Percentiles rank a stretch among this genome's conserved stretches.
Conservation (phyloP, 2,797 vertebrate species). For the Parambassis ranga region DNA sequence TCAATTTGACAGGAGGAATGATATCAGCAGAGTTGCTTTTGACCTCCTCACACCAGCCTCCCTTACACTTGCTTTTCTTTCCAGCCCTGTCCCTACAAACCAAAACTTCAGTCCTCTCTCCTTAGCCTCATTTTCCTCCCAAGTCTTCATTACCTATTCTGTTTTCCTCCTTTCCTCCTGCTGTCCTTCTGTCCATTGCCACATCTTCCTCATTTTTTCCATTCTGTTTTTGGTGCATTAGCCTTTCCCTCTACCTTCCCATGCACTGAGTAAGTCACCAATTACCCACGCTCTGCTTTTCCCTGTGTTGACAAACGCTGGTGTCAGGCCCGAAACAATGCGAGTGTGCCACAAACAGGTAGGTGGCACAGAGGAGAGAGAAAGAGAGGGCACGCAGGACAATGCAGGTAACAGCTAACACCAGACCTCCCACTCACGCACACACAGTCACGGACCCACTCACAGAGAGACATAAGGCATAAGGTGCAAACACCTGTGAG, state of each 20-base stretch:
- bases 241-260: slow-evolving; percentile 20
- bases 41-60: slow-evolving; percentile 52
- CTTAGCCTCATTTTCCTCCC: slow-evolving; percentile 26
- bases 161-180: slow-evolving; percentile 39
- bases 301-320: slow-evolving; percentile 74
- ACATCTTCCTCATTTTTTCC: slow-evolving; percentile 27
- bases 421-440: slow-evolving; percentile 58
- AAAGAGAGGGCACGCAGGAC: slow-evolving; percentile 59
- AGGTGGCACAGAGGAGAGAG: slow-evolving; percentile 66
- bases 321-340: slow-evolving; percentile 60
- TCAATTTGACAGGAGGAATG: slow-evolving; percentile 55
- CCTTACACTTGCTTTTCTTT: slow-evolving; percentile 28
- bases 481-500: slow-evolving; percentile 66
- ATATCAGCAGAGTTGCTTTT: slow-evolving; percentile 51
- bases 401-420: slow-evolving; percentile 42
- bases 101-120: slow-evolving; percentile 21
- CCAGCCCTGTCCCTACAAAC: slow-evolving; percentile 18
- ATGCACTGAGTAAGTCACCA: slow-evolving; percentile 58
- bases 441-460: slow-evolving; percentile 23
- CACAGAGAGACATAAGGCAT: slow-evolving; percentile 51
- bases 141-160: slow-evolving; percentile 37
- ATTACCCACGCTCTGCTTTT: slow-evolving; percentile 73
- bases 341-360: slow-evolving; percentile 77
- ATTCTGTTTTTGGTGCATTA: slow-evolving; percentile 25
- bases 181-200: slow-evolving; percentile 48